These are phyloP conservation scores for Pocota personata DNA, from an alignment of 2,888 invertebrate genomes.

Conservation along the genomic window DNA sequence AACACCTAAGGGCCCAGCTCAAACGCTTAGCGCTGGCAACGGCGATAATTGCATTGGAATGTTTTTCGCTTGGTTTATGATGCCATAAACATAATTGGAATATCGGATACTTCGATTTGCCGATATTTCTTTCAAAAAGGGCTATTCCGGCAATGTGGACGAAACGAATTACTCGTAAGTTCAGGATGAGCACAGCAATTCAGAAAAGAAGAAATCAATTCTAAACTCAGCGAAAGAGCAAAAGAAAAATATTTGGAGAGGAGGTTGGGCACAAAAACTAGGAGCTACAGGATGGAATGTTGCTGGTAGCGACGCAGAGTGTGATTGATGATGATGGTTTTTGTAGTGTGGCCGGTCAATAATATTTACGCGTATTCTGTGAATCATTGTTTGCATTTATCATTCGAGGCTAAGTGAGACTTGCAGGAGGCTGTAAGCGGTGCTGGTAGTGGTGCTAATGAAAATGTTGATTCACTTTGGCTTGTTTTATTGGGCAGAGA, in stretches of 20 bases:
- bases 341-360: slow-evolving; percentile 55
- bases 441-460: background rate
- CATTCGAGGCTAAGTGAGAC: slow-evolving; percentile 3
- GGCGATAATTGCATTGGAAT: slow-evolving; percentile 72
- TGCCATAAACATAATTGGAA: slow-evolving; percentile 74
- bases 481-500: background rate
- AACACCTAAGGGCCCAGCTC: slow-evolving; percentile 59
- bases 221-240: background rate
- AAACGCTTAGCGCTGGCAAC: slow-evolving; percentile 52
- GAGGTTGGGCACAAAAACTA: slow-evolving; percentile 48
- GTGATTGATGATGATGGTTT: slow-evolving; percentile 73
- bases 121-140: slow-evolving; percentile 39
- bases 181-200: slow-evolving; percentile 18
- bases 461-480: background rate
- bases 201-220: slow-evolving; percentile 37
- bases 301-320: slow-evolving; percentile 61
- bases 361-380: slow-evolving; percentile 60
- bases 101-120: slow-evolving; percentile 70
- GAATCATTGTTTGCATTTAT: slow-evolving; percentile 71
- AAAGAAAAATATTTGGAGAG: slow-evolving; percentile 42
- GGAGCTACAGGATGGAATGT: slow-evolving; percentile 46
- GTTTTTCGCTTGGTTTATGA: slow-evolving; percentile 69
- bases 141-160: slow-evolving; percentile 22
- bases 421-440: background rate
- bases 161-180: slow-evolving; percentile 39